These are phyloP conservation scores for Manis javanica DNA, from an alignment of 2,797 vertebrate genomes.

Conservation along the genomic window DNA sequence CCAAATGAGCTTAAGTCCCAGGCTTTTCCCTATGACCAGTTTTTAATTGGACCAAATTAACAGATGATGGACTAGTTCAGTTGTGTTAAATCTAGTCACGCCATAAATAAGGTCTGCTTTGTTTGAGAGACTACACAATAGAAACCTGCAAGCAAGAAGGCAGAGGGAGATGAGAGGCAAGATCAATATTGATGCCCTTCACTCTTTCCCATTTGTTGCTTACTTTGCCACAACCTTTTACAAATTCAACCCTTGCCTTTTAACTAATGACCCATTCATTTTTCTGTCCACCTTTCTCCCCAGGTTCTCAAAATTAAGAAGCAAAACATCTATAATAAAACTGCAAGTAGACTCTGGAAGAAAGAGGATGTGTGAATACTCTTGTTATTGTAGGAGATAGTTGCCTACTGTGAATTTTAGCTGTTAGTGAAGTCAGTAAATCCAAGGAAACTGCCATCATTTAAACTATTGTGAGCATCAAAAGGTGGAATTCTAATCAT, in stretches of 20 bases:
- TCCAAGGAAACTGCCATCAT: constrained; percentile 25
- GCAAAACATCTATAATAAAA: constrained; percentile 54
- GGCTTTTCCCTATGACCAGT: constrained; percentile 53
- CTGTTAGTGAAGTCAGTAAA: constrained; percentile 39
- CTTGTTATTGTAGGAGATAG: constrained; percentile 43
- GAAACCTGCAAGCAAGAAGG: constrained; percentile 64
- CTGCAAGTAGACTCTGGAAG: constrained; percentile 63
- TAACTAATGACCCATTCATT: constrained; percentile 69
- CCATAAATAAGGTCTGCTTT: constrained; percentile 68
- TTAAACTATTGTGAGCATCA: constrained; percentile 51
- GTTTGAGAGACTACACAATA: constrained; percentile 60
- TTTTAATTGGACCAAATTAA: constrained; percentile 72
- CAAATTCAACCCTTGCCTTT: constrained; percentile 72
- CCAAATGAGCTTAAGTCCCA: constrained; percentile 60
- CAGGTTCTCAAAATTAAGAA: constrained; percentile 70
- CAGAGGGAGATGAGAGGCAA: constrained; percentile 61
- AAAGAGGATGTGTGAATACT: constrained; percentile 52
- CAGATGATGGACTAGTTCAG: constrained; percentile 68
- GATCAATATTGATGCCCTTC: constrained; percentile 69
- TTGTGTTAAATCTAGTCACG: constrained; percentile 62
- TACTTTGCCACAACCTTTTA: constrained; percentile 72
- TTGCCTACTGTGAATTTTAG: constrained; percentile 59
- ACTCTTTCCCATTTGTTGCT: constrained; percentile 55
- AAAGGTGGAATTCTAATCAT: constrained; percentile 62
- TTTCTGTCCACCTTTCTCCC: constrained; percentile 52